phyloP scores from a whole-genome alignment of 30 jellyfish, hydroid and myxozoan genomes.

The Pseudorhiza aurosa region DNA sequence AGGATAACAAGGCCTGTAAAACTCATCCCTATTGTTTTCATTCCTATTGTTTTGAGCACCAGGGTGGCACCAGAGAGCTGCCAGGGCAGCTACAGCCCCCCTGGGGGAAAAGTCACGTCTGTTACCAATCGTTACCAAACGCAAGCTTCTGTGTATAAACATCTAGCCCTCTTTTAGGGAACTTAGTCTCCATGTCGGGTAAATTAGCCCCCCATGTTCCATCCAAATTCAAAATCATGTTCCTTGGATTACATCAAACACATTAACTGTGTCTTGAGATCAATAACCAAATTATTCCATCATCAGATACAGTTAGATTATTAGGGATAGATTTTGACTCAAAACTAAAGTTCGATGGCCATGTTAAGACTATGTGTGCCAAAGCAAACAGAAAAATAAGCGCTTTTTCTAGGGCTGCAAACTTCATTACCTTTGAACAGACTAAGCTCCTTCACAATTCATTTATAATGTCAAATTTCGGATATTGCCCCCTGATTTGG shows the following conservation, averaged over 20 bases:
- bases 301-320: constrained; percentile 4
- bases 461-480: constrained; percentile 6
- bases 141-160: too few species aligned
- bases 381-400: neutral
- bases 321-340: neutral
- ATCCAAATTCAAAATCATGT: constrained; percentile 2
- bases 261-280: constrained; percentile 4
- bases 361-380: neutral
- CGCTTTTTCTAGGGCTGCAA: neutral
- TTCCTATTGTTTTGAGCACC: too few species aligned
- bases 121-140: too few species aligned
- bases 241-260: constrained; percentile 1
- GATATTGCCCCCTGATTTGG: constrained; percentile 19
- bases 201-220: too few species aligned
- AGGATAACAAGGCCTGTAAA: too few species aligned
- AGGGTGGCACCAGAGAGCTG: too few species aligned
- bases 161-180: too few species aligned
- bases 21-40: too few species aligned
- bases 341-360: too few species aligned
- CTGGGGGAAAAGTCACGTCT: too few species aligned
- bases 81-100: too few species aligned
- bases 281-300: neutral
- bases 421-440: neutral
- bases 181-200: too few species aligned
- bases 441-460: neutral